A percentile compares a stretch with the other conserved stretches of the same genome.
These are phyloP conservation scores for Steinernema carpocapsae DNA, from an alignment of 2,888 invertebrate species.

Conservation along the genomic window DNA sequence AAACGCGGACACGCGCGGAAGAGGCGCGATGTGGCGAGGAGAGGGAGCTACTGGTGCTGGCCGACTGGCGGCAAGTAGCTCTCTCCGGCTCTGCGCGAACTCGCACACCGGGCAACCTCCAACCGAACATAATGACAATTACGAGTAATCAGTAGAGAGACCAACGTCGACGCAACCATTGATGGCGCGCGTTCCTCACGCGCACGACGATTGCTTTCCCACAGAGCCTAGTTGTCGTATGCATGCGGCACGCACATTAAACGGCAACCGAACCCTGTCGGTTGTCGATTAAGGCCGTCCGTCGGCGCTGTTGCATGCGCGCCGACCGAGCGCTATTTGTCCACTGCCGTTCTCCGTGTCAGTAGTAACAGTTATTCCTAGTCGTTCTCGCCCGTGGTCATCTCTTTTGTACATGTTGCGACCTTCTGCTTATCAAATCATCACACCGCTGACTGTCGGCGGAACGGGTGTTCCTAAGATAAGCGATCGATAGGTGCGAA, in stretches of 20 bases:
- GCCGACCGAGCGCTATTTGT: no score
- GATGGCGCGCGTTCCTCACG: background rate
- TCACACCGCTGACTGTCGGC: no score
- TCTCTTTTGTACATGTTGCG: no score
- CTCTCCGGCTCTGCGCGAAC: background rate
- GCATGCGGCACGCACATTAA: constrained; percentile 24
- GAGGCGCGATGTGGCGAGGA: no score
- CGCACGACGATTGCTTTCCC: background rate
- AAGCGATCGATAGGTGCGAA: no score
- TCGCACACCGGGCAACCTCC: constrained; percentile 27
- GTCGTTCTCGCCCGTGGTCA: no score
- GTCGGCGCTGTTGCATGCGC: background rate
- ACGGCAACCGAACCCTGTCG: background rate
- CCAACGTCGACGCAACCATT: constrained; percentile 16
- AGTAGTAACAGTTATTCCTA: no score
- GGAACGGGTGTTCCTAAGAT: no score
- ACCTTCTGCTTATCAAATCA: no score
- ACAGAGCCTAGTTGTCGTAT: background rate
- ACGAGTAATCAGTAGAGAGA: constrained; percentile 14
- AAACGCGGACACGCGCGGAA: background rate
- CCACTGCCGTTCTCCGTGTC: no score
- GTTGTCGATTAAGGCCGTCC: background rate
- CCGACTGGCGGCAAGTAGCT: no score
- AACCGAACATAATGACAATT: constrained; percentile 30
- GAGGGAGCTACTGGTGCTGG: no score